Evolutionary conservation across 2,797 vertebrate species (phyloP).

Genomic region (Alca torda): DNA sequence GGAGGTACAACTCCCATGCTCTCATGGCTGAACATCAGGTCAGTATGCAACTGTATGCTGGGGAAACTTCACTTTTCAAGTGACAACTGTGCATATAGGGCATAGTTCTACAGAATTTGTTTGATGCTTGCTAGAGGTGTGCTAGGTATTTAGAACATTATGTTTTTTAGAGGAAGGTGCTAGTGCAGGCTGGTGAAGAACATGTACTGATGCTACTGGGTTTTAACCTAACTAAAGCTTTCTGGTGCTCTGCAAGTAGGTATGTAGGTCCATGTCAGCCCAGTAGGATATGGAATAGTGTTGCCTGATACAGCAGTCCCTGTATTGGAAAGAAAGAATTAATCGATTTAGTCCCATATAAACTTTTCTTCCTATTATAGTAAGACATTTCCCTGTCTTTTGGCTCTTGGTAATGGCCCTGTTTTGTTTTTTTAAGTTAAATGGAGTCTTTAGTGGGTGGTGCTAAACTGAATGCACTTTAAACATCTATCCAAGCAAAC

Average conservation of each 20-base stretch:
- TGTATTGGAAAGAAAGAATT: background rate
- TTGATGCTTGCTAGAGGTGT: background rate
- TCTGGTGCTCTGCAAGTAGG: background rate
- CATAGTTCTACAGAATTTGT: background rate
- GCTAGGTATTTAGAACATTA: background rate
- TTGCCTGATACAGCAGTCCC: background rate
- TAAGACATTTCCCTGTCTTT: background rate
- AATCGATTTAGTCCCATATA: background rate
- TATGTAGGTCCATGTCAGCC: background rate
- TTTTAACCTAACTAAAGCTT: background rate
- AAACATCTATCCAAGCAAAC: background rate
- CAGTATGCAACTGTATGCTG: background rate
- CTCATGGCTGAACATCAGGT: conserved; percentile 97
- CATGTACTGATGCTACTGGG: background rate
- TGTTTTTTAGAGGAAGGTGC: background rate
- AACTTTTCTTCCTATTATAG: background rate
- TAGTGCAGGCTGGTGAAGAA: background rate
- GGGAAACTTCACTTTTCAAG: background rate
- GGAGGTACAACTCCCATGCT: conserved; percentile 98
- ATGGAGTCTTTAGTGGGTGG: background rate
- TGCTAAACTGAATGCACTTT: background rate
- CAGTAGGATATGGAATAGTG: background rate
- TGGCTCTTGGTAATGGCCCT: background rate
- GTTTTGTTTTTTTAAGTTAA: background rate
- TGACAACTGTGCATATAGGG: background rate